phyloP scores from a whole-genome alignment of 2,888 invertebrate species.

The Cabera pusaria region DNA sequence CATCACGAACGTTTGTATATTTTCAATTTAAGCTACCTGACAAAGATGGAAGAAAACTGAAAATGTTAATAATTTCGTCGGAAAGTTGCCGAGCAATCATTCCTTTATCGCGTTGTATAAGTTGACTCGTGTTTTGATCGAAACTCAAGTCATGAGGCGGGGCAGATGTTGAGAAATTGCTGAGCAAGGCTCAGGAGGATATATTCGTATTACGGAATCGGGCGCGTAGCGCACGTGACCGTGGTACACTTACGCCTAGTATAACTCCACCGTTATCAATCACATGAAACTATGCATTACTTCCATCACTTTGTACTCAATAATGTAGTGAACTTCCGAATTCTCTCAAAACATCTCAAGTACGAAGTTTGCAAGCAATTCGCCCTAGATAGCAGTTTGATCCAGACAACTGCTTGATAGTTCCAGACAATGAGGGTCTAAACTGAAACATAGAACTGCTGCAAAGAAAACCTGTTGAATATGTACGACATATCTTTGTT shows the following conservation, averaged over 20 bases:
- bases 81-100: conserved; percentile 20
- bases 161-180: conserved; percentile 51
- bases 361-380: conserved; percentile 15
- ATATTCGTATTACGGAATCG: too few relatives aligned
- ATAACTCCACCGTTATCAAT: conserved; percentile 58
- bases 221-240: conserved; percentile 37
- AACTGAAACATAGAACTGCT: too few relatives aligned
- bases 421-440: too few relatives aligned
- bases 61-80: conserved; percentile 19
- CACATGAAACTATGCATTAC: conserved; percentile 55
- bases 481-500: too few relatives aligned
- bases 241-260: conserved; percentile 21
- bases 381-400: conserved; percentile 11
- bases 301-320: conserved; percentile 41
- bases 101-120: conserved; percentile 16
- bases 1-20: background rate
- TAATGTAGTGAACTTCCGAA: conserved; percentile 8
- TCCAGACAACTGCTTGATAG: background rate
- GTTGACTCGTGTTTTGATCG: conserved; percentile 35
- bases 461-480: too few relatives aligned
- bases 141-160: conserved; percentile 40
- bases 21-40: conserved; percentile 6
- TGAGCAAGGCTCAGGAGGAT: conserved; percentile 50
- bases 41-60: conserved; percentile 6
- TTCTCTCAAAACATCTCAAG: conserved; percentile 11